Evolutionary conservation across 2,113 vertebrate genomes (phyloP), one percentile per base, ranked within the genome.

Genomic region (Leptobrachium leishanense): DNA sequence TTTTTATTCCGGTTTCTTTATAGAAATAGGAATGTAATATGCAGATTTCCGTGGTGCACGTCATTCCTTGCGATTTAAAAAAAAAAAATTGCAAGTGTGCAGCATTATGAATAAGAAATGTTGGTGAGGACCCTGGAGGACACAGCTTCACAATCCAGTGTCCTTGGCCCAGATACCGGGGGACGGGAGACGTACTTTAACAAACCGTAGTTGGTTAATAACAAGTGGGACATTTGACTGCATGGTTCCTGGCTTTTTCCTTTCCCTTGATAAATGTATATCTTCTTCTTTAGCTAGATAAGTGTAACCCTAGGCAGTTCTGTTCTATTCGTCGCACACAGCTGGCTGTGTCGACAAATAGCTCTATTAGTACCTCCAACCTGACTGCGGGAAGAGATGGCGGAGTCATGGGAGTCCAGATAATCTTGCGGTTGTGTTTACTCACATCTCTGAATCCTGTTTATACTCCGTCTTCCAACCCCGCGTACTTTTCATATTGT

Each of bases 191-290:
- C 31, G 39, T 15, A 41, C 20, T 31, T 12, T n/a, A 62, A 5
- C 20, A 2, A 13, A 59, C 10, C 13, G n/a, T 53, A 13, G 6
- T n/a, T 72, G 2, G n/a, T 68, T 13, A 55, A 44, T 43, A 69
- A 13, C 8, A 44, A 2, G n/a, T 53, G 43, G 73, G 43, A 43
- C 44, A 44, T 66, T 53, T 43, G 42, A 74, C 20, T 31, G 12
- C 53, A 54, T 66, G 62, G 8, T 20, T 5, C 63, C 11, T 9
- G 31, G 6, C 39, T 55, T 13, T 2, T 7, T 40, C 44, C 11
- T 11, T 20, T 42, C 20, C 12, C 40, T 63, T 15, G 59, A 39
- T 71, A 64, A 3, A 46, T 10, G 12, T 86, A 86, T 86, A 85
- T 81, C 85, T 73, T 43, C 72, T 50, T 8, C 8, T 50, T 50